phyloP scores from a whole-genome alignment of 1,140 invertebrate species.

The Thrips palmi region DNA sequence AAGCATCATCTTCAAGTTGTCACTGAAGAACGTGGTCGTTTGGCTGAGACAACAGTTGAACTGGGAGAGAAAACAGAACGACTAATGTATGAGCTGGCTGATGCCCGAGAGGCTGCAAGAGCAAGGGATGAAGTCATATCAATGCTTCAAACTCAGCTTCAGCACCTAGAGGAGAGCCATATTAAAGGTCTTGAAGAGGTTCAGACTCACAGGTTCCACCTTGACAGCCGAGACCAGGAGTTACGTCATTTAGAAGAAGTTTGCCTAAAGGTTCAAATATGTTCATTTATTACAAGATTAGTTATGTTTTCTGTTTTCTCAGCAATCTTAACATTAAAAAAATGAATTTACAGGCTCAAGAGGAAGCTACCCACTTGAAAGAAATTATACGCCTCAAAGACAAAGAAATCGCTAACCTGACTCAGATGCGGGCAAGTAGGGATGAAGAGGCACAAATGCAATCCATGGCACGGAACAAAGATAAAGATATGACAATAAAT shows the following conservation, averaged over 20 bases:
- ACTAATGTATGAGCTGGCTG: slow-evolving; percentile 17
- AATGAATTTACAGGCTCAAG: no score
- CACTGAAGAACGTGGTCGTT: slow-evolving; percentile 14
- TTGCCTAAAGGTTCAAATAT: slow-evolving; percentile 10
- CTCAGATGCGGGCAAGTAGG: no score
- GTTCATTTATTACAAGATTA: no score
- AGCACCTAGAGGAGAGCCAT: slow-evolving; percentile 11
- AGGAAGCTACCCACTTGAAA: no score
- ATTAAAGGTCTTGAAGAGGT: slow-evolving; percentile 14
- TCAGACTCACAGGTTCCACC: slow-evolving; percentile 11
- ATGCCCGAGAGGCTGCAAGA: slow-evolving; percentile 15
- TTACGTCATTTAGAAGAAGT: slow-evolving; percentile 13
- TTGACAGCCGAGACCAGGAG: slow-evolving; percentile 12
- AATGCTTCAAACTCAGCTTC: slow-evolving; percentile 10
- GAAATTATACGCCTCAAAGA: no score
- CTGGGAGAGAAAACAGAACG: slow-evolving; percentile 15
- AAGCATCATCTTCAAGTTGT: slow-evolving; percentile 15
- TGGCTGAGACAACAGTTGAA: slow-evolving; percentile 15
- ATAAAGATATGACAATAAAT: no score
- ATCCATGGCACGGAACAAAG: no score
- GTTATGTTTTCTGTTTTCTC: no score
- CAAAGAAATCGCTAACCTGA: no score
- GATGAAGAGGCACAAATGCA: no score
- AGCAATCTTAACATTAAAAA: no score
- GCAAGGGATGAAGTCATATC: slow-evolving; percentile 16